Base-by-base conservation (phyloP, 2,797 vertebrate genomes). In the Leontocebus nigricollis region DNA sequence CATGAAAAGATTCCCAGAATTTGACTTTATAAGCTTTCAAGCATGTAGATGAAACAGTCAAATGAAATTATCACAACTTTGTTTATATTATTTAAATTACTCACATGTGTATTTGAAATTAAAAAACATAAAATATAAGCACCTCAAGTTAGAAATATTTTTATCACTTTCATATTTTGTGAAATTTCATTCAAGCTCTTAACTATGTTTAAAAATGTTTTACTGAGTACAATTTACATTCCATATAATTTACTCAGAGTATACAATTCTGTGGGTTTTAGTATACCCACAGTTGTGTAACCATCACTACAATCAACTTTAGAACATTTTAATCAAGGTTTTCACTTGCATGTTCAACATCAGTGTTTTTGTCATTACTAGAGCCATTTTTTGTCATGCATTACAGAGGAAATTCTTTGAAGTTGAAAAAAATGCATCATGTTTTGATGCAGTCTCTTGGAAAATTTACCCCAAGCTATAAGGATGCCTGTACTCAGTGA, bases 1-100 rank as follows among this genome's bases (percentile, higher is more conserved):
- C 24, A 17, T 19, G 6, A 88, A 33, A 64, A 84, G 44, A 80
- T 91, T 15, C 24, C 13, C 0, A 75, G 80, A 92, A 86, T 88
- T 97, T 79, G 14, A 73, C 88, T 94, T 95, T 93, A 55, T 75
- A 84, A 80, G 59, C 86, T 91, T 96, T 86, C 79, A 27, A 46
- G 24, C 9, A 83, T 92, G 9, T 95, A 39, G 52, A 57, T 82
- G 13, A 83, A 93, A 79, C 67, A 80, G 80, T 90, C 44, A 84
- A 67, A 39, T 90, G 39, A 93, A 87, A 88, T 70, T 26, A 2
- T 80, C 93, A 48, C 20, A 36, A 30, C 12, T 90, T 13, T 93
- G 9, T 77, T 82, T 87, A 55, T 82, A 76, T 86, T 52, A 73
- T 64, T 97, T 10, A 88, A 41, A 86, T 85, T 59, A 79, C 75